These are phyloP conservation scores for Enteromius mattozi DNA, from an alignment of 2,797 vertebrate species.

Conservation along the genomic window DNA sequence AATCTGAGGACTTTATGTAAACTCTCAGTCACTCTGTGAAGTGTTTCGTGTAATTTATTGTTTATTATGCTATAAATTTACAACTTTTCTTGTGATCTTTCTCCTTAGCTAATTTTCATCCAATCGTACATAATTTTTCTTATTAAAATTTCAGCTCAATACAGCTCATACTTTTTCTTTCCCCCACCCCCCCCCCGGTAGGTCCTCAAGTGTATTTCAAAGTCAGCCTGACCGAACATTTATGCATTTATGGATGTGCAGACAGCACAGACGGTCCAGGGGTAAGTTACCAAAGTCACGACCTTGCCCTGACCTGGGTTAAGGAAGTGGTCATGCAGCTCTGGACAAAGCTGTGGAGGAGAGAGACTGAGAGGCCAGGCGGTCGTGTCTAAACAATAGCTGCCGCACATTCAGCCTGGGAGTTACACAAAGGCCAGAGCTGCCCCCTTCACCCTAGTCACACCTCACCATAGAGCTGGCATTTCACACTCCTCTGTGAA, in stretches of 20 bases:
- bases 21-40: neutral
- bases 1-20: constrained; percentile 28
- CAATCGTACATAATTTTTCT: neutral
- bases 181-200: neutral
- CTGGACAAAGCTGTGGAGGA: constrained; percentile 81
- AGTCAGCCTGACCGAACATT: constrained; percentile 25
- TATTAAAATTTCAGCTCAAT: neutral
- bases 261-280: constrained; percentile 67
- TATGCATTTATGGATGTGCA: constrained; percentile 71
- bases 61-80: neutral
- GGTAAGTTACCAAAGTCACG: constrained; percentile 80
- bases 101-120: neutral
- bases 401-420: constrained; percentile 73
- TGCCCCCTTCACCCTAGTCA: constrained; percentile 73
- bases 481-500: constrained; percentile 85
- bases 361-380: constrained; percentile 81
- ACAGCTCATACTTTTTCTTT: neutral
- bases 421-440: constrained; percentile 80
- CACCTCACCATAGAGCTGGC: constrained; percentile 81
- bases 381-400: constrained; percentile 77
- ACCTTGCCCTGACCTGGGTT: constrained; percentile 83
- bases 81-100: neutral
- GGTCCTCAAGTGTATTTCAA: neutral
- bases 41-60: neutral
- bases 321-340: constrained; percentile 83